Evolutionary conservation across 2,888 invertebrate genomes (phyloP).

Genomic region (Dasysyrphus tricinctus): DNA sequence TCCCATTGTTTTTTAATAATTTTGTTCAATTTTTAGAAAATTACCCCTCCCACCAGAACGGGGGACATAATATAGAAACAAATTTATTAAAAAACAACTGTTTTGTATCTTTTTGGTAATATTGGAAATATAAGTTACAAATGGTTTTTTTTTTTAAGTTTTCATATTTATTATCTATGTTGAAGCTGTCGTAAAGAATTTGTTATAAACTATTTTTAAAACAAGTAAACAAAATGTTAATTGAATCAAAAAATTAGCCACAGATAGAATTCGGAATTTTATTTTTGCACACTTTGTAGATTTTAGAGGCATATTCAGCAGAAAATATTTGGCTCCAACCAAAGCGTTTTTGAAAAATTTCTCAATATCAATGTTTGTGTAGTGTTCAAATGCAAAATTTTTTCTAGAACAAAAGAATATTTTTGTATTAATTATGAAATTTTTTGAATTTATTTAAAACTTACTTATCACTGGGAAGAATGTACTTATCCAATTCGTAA

Average conservation of each 20-base stretch:
- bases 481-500: conserved; percentile 71
- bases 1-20: too few relatives aligned
- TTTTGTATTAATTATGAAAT: not conserved
- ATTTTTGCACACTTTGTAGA: conserved; percentile 50
- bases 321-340: conserved; percentile 80
- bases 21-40: too few relatives aligned
- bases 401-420: conserved; percentile 64
- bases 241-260: conserved; percentile 16
- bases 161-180: not conserved
- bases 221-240: conserved; percentile 27
- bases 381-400: conserved; percentile 78
- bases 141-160: not conserved
- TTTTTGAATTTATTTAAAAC: not conserved
- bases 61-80: too few relatives aligned
- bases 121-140: too few relatives aligned
- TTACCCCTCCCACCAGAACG: too few relatives aligned
- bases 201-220: conserved; percentile 5
- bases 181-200: not conserved
- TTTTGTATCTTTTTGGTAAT: too few relatives aligned
- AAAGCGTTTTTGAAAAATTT: conserved; percentile 79
- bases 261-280: conserved; percentile 48
- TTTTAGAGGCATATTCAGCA: conserved; percentile 79
- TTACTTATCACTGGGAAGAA: conserved; percentile 51
- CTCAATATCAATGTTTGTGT: conserved; percentile 78
- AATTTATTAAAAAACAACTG: too few relatives aligned